A percentile compares a stretch with the other conserved stretches of the same genome.
phyloP scores from a whole-genome alignment of 1,140 invertebrate genomes.

The Campoletis sonorensis region DNA sequence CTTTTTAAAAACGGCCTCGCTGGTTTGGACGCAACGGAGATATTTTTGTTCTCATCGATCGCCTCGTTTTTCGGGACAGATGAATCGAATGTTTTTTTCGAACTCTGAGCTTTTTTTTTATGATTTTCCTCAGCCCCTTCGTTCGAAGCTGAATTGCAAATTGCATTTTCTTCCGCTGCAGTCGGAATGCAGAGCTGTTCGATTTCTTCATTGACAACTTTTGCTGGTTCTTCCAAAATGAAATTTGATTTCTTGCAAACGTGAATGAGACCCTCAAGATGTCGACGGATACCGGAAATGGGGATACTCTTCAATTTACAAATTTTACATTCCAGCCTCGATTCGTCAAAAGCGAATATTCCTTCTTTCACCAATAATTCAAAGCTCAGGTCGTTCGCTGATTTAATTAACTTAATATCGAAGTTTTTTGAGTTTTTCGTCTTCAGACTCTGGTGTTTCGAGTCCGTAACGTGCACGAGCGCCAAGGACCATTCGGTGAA shows the following conservation, averaged over 20 bases:
- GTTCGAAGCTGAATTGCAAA: too few species aligned
- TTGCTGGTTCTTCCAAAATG: background rate
- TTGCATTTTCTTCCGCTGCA: too few species aligned
- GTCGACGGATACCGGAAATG: background rate
- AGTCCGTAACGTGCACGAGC: background rate
- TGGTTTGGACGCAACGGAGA: too few species aligned
- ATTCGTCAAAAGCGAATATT: background rate
- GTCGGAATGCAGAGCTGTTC: too few species aligned
- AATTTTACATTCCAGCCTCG: background rate
- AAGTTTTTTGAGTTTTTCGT: background rate
- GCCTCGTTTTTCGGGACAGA: too few species aligned
- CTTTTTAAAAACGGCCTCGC: too few species aligned
- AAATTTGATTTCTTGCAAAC: background rate
- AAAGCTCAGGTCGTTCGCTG: background rate
- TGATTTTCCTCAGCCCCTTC: too few species aligned
- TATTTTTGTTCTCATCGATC: too few species aligned
- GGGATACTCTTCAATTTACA: background rate
- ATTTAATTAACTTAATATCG: background rate
- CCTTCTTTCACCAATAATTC: background rate
- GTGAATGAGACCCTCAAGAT: background rate
- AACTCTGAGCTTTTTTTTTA: too few species aligned
- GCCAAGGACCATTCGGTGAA: background rate
- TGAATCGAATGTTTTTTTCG: too few species aligned
- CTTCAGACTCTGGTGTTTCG: background rate
- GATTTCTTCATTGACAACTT: background rate